Evolutionary conservation across 2,113 vertebrate species (phyloP).

Genomic region (Platycercus adscitus): DNA sequence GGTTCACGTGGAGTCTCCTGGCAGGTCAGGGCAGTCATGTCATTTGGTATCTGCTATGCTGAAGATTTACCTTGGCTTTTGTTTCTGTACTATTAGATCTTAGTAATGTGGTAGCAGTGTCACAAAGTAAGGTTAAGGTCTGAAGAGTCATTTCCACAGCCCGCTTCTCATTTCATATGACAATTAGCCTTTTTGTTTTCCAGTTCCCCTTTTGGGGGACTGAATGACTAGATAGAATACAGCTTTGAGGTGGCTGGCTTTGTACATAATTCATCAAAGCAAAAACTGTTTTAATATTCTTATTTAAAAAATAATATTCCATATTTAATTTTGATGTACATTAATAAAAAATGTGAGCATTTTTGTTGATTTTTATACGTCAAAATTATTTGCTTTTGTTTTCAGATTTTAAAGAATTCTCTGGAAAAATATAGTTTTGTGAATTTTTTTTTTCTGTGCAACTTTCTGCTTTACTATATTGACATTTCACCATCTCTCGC

Average conservation of each 20-base stretch:
- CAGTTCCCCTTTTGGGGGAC: neutral
- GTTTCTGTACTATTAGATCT: neutral
- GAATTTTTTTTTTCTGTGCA: neutral
- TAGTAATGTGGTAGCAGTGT: neutral
- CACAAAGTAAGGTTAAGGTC: neutral
- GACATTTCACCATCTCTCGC: neutral
- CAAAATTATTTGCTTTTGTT: neutral
- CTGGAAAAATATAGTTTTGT: neutral
- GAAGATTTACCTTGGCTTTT: neutral
- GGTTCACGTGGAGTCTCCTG: accelerated
- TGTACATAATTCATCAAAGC: conserved; percentile 35
- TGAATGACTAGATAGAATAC: neutral
- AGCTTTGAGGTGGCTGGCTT: neutral
- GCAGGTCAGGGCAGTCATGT: accelerated
- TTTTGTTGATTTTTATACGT: neutral
- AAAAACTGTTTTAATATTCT: neutral
- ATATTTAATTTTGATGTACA: neutral
- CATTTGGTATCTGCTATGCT: accelerated
- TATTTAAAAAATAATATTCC: neutral
- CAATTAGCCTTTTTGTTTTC: neutral
- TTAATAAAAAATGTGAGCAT: neutral
- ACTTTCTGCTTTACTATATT: neutral
- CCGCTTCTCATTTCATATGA: neutral
- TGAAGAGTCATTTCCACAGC: neutral
- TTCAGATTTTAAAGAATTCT: neutral